phyloP scores from a whole-genome alignment of 2,113 vertebrate genomes.

The Apodemus sylvaticus region DNA sequence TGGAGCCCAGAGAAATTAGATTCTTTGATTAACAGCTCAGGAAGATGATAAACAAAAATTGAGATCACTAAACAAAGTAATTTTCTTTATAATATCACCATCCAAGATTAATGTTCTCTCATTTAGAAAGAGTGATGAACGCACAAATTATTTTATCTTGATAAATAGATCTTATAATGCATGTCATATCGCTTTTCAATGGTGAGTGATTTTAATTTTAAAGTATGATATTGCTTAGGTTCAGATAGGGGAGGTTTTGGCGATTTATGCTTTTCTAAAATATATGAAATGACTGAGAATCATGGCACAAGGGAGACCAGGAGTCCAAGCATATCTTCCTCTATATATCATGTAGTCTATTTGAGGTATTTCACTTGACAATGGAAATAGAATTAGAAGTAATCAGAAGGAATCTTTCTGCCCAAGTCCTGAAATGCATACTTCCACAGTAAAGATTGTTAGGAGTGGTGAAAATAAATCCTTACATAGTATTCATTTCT shows the following conservation, averaged over 20 bases:
- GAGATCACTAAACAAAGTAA: slow-evolving; percentile 75
- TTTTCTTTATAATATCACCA: slow-evolving; percentile 74
- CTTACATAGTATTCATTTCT: not conserved
- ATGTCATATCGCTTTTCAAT: slow-evolving; percentile 75
- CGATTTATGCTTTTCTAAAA: slow-evolving; percentile 72
- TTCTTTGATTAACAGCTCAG: slow-evolving; percentile 74
- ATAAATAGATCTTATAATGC: slow-evolving; percentile 77
- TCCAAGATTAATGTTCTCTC: slow-evolving; percentile 81
- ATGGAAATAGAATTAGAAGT: not conserved
- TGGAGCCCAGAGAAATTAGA: slow-evolving; percentile 77
- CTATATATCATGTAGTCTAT: not conserved
- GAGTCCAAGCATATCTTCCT: not conserved
- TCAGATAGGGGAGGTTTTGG: slow-evolving; percentile 57
- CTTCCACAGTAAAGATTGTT: not conserved
- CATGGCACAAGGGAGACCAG: not conserved
- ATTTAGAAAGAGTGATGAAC: slow-evolving; percentile 79
- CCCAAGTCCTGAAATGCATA: not conserved
- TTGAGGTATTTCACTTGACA: slow-evolving; percentile 36
- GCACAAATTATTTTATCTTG: slow-evolving; percentile 80
- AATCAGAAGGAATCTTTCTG: not conserved
- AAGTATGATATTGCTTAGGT: slow-evolving; percentile 54
- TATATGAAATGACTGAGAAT: slow-evolving; percentile 25
- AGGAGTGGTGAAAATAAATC: not conserved
- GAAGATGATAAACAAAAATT: slow-evolving; percentile 76
- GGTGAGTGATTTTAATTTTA: slow-evolving; percentile 71